These are phyloP conservation scores for Prinia subflava DNA, from an alignment of 2,113 vertebrate genomes.

Conservation along the genomic window DNA sequence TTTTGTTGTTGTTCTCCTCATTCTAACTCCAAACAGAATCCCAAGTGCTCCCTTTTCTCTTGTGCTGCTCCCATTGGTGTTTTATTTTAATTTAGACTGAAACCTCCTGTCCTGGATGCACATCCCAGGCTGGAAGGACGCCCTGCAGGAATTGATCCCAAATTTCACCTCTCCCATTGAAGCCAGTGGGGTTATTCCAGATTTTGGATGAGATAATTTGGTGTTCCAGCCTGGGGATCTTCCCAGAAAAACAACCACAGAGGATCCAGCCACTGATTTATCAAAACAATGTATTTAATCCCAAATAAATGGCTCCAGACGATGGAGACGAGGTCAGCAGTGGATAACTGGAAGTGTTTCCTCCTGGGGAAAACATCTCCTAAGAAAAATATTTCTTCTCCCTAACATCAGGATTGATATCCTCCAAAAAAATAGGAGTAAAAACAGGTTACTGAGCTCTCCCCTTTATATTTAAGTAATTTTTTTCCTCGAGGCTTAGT, in stretches of 20 bases:
- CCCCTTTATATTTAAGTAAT: neutral
- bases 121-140: neutral
- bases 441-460: neutral
- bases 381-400: neutral
- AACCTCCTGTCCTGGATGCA: neutral
- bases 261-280: neutral
- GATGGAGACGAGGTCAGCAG: neutral
- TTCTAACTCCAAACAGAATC: neutral
- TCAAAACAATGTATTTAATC: neutral
- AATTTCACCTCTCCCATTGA: neutral
- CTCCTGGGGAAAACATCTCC: neutral
- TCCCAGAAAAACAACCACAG: neutral
- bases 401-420: neutral
- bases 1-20: neutral
- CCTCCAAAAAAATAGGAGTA: neutral
- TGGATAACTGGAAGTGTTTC: neutral
- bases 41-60: neutral
- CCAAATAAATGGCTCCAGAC: neutral
- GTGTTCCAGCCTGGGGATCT: neutral
- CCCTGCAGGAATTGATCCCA: neutral
- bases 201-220: neutral
- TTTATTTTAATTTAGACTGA: neutral
- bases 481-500: neutral
- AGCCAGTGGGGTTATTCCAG: neutral
- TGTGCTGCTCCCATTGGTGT: neutral